Percentiles rank a stretch among this genome's conserved stretches.
These are phyloP conservation scores for Amphilophus citrinellus DNA, from an alignment of 2,113 vertebrate species.

Conservation along the genomic window DNA sequence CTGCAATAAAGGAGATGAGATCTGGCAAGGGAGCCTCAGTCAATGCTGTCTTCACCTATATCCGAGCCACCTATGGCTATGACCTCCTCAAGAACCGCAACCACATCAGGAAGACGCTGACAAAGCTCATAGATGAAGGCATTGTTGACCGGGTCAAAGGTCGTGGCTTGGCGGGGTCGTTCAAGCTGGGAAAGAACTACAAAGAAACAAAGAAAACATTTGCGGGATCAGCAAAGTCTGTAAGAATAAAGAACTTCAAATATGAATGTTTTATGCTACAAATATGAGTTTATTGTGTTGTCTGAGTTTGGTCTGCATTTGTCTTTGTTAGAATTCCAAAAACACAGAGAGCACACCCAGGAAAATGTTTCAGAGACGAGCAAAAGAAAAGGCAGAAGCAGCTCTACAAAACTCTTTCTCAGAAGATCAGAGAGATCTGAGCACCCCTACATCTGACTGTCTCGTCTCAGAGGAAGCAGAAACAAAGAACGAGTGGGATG, in stretches of 20 bases:
- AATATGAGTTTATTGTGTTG: background rate
- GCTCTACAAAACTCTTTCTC: constrained; percentile 61
- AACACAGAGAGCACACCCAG: constrained; percentile 59
- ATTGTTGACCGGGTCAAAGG: constrained; percentile 93
- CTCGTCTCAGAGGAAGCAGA: constrained; percentile 9
- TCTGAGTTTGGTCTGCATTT: constrained; percentile 1
- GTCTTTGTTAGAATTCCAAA: constrained; percentile 56
- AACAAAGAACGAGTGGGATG: constrained; percentile 30
- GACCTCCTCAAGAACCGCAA: constrained; percentile 90
- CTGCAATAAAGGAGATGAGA: constrained; percentile 92
- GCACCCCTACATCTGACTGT: constrained; percentile 9
- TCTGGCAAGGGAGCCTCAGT: constrained; percentile 92
- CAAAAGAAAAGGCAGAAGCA: constrained; percentile 71
- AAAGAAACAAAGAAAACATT: constrained; percentile 87
- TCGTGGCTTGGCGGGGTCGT: constrained; percentile 93
- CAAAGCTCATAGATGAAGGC: constrained; percentile 89
- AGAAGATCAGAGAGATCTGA: constrained; percentile 58
- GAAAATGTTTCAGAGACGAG: constrained; percentile 74
- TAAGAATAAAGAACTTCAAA: constrained; percentile 64
- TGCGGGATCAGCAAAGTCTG: constrained; percentile 82
- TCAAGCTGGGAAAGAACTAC: constrained; percentile 95
- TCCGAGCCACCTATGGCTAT: constrained; percentile 88
- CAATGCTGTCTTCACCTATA: constrained; percentile 92
- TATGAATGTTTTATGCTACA: background rate
- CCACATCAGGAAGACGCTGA: constrained; percentile 90